Percentiles rank a stretch among this genome's conserved stretches.
Conservation (phyloP, 2,113 vertebrate species). For the Trematomus loennbergii region DNA sequence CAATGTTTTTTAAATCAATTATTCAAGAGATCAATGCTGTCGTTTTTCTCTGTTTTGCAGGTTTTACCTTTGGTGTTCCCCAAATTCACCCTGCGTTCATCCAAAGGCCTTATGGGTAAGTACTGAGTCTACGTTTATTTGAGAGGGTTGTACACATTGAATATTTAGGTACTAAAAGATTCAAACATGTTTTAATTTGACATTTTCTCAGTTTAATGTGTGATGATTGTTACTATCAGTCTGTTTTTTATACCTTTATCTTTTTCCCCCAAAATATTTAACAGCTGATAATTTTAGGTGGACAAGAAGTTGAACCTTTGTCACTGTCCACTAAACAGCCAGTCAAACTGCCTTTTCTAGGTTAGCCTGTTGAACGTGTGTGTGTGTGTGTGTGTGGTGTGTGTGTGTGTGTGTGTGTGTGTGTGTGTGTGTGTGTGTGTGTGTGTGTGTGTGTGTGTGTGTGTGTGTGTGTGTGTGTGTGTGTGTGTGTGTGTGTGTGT, state of each 20-base stretch:
- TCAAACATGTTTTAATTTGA: slow-evolving; percentile 6
- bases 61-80: slow-evolving; percentile 98
- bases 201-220: slow-evolving; percentile 3
- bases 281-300: slow-evolving; percentile 37
- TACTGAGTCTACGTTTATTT: slow-evolving; percentile 52
- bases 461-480: slow-evolving; percentile 5
- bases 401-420: slow-evolving; percentile 39
- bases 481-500: slow-evolving; percentile 21
- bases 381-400: slow-evolving; percentile 31
- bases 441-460: slow-evolving; percentile 37
- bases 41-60: slow-evolving; percentile 75
- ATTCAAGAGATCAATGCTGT: background rate
- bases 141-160: background rate
- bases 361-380: slow-evolving; percentile 43
- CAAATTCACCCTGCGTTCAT: slow-evolving; percentile 99
- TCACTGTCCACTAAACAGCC: slow-evolving; percentile 35
- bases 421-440: slow-evolving; percentile 32
- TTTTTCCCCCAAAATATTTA: slow-evolving; percentile 19
- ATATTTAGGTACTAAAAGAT: background rate
- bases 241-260: background rate
- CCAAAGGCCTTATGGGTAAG: slow-evolving; percentile 99
- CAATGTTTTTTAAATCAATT: background rate
- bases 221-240: slow-evolving; percentile 12
- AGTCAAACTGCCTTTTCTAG: slow-evolving; percentile 51
- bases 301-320: slow-evolving; percentile 27